phyloP scores from a whole-genome alignment of 2,888 invertebrate genomes.

The Sminthurinus aureus region DNA sequence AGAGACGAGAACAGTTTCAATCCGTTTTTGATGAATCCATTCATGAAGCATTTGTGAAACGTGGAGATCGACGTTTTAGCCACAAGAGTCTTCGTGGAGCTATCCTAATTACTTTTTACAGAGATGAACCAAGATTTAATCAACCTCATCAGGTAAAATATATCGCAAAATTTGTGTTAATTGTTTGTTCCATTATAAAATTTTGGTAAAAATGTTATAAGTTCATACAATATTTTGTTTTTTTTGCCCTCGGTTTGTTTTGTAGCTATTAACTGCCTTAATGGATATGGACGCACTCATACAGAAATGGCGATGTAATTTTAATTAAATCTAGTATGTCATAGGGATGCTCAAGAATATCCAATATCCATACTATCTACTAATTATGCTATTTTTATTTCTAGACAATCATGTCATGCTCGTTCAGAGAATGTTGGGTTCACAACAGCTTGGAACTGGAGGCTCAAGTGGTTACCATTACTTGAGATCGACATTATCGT shows the following conservation, averaged over 20 bases:
- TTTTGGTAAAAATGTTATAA: too few species aligned
- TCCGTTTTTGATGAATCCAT: conserved; percentile 86
- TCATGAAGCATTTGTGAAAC: conserved; percentile 81
- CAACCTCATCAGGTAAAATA: conserved; percentile 83
- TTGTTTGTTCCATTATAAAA: too few species aligned
- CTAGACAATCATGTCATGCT: conserved; percentile 97
- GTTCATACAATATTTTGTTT: too few species aligned
- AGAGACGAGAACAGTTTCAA: conserved; percentile 83
- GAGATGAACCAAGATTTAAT: conserved; percentile 96
- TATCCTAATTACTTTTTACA: conserved; percentile 96
- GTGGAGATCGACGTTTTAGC: conserved; percentile 88
- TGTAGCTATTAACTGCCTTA: conserved; percentile 78
- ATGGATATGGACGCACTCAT: conserved; percentile 99
- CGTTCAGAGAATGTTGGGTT: conserved; percentile 99
- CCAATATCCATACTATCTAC: not conserved
- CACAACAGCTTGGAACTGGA: conserved; percentile 94
- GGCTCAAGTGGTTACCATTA: conserved; percentile 99
- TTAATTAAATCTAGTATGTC: too few species aligned
- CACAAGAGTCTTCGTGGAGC: conserved; percentile 95
- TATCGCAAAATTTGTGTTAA: too few species aligned
- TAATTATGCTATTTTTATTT: conserved; percentile 60
- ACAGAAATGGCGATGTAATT: conserved; percentile 98
- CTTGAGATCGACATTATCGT: conserved; percentile 94
- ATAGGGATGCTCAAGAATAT: too few species aligned
- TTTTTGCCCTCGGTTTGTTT: too few species aligned